These are phyloP conservation scores for Chymomyza procnemis DNA, from an alignment of 2,888 invertebrate species.

Conservation along the genomic window DNA sequence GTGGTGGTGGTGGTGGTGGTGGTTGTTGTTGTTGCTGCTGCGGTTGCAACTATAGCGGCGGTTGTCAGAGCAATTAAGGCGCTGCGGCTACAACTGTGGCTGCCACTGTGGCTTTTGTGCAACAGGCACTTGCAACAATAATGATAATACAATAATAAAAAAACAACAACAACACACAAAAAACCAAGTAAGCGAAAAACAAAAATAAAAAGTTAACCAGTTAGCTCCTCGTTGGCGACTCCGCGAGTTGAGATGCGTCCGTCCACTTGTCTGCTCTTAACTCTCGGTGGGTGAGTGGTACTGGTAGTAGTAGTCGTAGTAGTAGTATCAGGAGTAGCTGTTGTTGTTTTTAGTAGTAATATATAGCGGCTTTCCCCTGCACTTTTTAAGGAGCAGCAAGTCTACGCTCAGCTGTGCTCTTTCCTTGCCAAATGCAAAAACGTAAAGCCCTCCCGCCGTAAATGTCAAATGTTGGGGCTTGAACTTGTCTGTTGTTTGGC, in stretches of 20 bases:
- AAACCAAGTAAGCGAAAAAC: neutral
- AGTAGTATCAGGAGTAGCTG: slow-evolving; percentile 15
- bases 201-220: slow-evolving; percentile 4
- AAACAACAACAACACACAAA: neutral
- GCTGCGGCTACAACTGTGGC: slow-evolving; percentile 16
- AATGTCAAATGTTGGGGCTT: slow-evolving; percentile 1
- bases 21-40: slow-evolving; percentile 1
- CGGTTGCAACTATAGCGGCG: too few species aligned
- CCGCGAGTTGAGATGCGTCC: neutral
- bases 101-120: slow-evolving; percentile 25
- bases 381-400: slow-evolving; percentile 13
- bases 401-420: neutral
- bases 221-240: neutral
- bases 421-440: neutral
- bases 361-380: neutral
- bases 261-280: neutral
- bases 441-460: neutral
- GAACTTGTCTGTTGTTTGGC: slow-evolving; percentile 1
- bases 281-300: slow-evolving; percentile 23
- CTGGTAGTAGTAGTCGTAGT: slow-evolving; percentile 12
- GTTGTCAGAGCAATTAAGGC: slow-evolving; percentile 6
- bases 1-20: neutral
- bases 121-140: slow-evolving; percentile 26
- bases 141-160: too few species aligned
- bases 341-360: slow-evolving; percentile 10